Evolutionary conservation across 2,888 invertebrate genomes (phyloP), one percentile per base, ranked within the genome.

Genomic region (Rhogogaster chlorosoma): DNA sequence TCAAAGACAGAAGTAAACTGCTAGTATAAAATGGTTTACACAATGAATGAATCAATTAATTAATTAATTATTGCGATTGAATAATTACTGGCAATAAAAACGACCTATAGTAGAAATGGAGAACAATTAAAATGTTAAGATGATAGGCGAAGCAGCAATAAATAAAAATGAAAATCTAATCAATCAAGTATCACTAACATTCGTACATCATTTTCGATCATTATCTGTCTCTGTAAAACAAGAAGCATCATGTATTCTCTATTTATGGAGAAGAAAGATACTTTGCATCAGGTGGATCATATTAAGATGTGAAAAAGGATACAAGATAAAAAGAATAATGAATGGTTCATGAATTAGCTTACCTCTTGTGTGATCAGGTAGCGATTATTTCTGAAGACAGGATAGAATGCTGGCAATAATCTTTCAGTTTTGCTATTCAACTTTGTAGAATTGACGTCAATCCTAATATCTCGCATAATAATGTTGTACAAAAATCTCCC

Each of bases 401-500:
- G 96, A 93, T 97, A 98, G 90, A 98, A 97, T 0, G 97, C 97
- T 0, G 98, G 97, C 83, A 97, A 78, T 80, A 86, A 83, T 85
- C 78, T 93, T 93, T 90, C 93, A 92, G 93, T 94, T 89, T 94
- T 93, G 80, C 89, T 93, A 88, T 95, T 96, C 0, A 92, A 88
- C 88, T 95, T 95, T 93, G 97, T 95, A 87, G 96, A 94, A 90
- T 97, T 97, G 1, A 96, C 95, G 92, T 98, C 96, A 80, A 99
- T 95, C 94, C 98, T 98, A 9, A 98, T 94, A 91, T 98, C 98
- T 84, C 97, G 96, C 91, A 98, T 95, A 18, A 99, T 96, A 71
- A 99, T 97, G 88, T 97, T 96, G 92, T 98, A 98, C 0, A 99
- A 94, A 93, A 98, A 98, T 90, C 96, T 96, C 61, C 99, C 99